Percentiles rank a stretch among this genome's conserved stretches.
phyloP scores from a whole-genome alignment of 2,113 vertebrate genomes.

The Porphyrio hochstetteri region DNA sequence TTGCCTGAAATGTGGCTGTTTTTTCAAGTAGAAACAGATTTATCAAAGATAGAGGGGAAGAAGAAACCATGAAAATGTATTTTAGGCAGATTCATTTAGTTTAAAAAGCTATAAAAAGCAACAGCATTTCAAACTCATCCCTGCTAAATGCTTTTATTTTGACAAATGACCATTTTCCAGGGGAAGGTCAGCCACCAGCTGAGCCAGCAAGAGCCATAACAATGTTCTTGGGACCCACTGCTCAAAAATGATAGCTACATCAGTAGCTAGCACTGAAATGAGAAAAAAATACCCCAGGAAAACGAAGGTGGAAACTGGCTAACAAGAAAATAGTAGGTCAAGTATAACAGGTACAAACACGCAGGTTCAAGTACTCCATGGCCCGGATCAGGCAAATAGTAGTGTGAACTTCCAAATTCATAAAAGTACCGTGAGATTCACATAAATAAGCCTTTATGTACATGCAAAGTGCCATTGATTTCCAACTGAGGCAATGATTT shows the following conservation, averaged over 20 bases:
- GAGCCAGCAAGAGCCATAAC: not conserved
- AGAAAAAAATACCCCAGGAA: not conserved
- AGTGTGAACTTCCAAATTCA: not conserved
- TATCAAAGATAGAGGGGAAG: not conserved
- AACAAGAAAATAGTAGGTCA: not conserved
- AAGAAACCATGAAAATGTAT: not conserved
- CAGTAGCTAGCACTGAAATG: not conserved
- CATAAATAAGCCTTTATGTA: not conserved
- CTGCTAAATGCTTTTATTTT: not conserved
- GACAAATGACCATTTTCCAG: not conserved
- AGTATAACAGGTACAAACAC: not conserved
- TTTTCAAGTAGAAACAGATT: not conserved
- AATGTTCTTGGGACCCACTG: not conserved
- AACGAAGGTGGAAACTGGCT: not conserved
- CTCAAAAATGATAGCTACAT: not conserved
- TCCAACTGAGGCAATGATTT: not conserved
- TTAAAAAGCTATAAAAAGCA: not conserved
- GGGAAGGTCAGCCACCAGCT: not conserved
- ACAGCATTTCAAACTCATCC: not conserved
- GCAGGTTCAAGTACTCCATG: not conserved
- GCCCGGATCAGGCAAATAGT: not conserved
- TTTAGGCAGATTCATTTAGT: not conserved
- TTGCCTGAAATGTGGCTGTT: not conserved
- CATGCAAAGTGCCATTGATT: not conserved
- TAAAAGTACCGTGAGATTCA: fast-evolving